phyloP scores from a whole-genome alignment of 2,888 invertebrate species.

The Choreutis nemorana region DNA sequence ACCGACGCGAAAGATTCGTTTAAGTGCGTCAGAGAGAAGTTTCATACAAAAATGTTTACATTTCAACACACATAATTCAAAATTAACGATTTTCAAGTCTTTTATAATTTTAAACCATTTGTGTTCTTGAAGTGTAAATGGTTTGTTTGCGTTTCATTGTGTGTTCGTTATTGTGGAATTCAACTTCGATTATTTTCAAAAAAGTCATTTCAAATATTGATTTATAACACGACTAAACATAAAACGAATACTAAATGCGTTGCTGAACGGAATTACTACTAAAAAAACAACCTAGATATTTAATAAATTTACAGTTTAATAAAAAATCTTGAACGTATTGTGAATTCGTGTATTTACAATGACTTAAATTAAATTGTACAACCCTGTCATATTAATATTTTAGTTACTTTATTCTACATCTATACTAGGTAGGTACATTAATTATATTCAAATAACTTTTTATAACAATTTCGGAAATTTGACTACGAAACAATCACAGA shows the following conservation, averaged over 20 bases:
- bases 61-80: conserved; percentile 15
- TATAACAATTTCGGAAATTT: too few relatives aligned
- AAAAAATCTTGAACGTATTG: background rate
- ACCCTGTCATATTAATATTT: conserved; percentile 37
- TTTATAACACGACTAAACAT: too few relatives aligned
- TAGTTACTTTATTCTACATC: conserved; percentile 14
- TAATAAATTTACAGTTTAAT: conserved; percentile 12
- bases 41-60: conserved; percentile 13
- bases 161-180: too few relatives aligned
- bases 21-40: conserved; percentile 6
- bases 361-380: conserved; percentile 25
- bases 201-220: too few relatives aligned
- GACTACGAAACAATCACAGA: too few relatives aligned
- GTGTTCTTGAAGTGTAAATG: too few relatives aligned
- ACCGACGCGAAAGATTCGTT: too few relatives aligned
- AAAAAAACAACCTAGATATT: conserved; percentile 5
- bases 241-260: too few relatives aligned
- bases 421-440: conserved; percentile 12
- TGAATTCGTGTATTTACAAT: conserved; percentile 32
- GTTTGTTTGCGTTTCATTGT: too few relatives aligned
- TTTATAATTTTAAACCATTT: too few relatives aligned
- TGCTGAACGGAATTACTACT: too few relatives aligned
- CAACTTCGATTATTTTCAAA: too few relatives aligned
- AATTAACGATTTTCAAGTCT: conserved; percentile 9
- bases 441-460: conserved; percentile 10